Evolutionary conservation across 2,888 invertebrate genomes (phyloP), one percentile per base, ranked within the genome.

Genomic region (Coremacera marginata): DNA sequence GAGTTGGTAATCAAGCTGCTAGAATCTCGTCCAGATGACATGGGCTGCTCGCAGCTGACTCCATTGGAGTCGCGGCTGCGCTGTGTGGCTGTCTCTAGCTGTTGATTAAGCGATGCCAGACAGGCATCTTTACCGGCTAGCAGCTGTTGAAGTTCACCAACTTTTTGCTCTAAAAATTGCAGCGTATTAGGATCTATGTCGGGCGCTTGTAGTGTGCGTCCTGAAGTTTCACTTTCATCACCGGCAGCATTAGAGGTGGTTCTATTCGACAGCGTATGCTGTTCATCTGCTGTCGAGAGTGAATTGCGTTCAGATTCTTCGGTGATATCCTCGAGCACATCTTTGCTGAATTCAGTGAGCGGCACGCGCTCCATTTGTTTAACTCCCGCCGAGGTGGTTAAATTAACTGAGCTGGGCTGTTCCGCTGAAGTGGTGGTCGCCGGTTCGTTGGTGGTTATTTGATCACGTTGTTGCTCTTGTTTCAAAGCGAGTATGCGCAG

Each of bases 1-100:
- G 94, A 90, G 68, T 83, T 89, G 11, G 90, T 90, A 49, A 88
- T 82, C 74, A 89, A 77, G 9, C 89, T 89, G 72, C 86, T 87
- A 3, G 87, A 87, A 76, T 89, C 90, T 37, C 89, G 81, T 0
- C 88, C 88, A 0, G 89, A 89, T 3, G 84, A 85, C n/a, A 80
- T 80, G 22, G 86, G 85, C 11, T 84, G 81, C 81, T 85, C 80
- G 8, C 74, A 19, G 82, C 85, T 22, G 76, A 78, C 65, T 82
- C 84, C 75, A 85, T 87, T 7, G 85, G 85, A 80, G 63, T 78
- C 79, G 14, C 82, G 70, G 16, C 49, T 34, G 0, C 87, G 82
- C 0, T 83, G 82, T 16, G 80, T 77, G 14, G 44, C 44, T 14
- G 83, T 79, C 77, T 88, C 89, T 9, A 89, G 78, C 57, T 89